Evolutionary conservation across 2,113 vertebrate genomes (phyloP), one percentile per base, ranked within the genome.

Genomic region (Zapornia atra): DNA sequence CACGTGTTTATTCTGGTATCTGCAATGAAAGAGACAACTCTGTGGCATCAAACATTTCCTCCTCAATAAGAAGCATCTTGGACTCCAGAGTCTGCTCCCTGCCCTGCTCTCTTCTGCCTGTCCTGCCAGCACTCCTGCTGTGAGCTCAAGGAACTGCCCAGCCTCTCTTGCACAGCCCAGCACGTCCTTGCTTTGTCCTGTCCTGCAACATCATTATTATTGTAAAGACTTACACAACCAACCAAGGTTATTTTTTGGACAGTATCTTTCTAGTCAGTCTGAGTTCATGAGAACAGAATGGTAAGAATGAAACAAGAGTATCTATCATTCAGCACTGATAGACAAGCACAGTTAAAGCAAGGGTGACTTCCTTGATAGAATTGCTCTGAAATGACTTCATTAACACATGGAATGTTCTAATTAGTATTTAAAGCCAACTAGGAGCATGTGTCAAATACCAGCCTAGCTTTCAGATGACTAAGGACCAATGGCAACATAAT

Each of bases 131-230:
- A 14, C 8, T 53, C 28, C 20, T 7, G 15, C 11, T 3, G 31
- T 1, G 8, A 64, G 56, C 2, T 12, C 29, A 5, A 25, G 48
- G 82, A n/a, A 14, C 29, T n/a, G 38, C 19, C 68, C 40, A 15
- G 4, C 11, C 38, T 22, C 15, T 77, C 64, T 34, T 24, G 3
- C 21, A 9, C 11, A 6, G 1, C 5, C 24, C 2, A 6, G 12
- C 2, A 12, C 26, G n/a, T 29, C 59, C 82, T 33, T n/a, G 31
- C 78, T 68, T 12, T n/a, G 28, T 16, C n/a, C 26, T 24, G 15
- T 15, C 44, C 59, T n/a, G 40, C 11, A 68, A 36, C 40, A 25
- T 54, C 20, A 29, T 28, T 54, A 16, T 19, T 15, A 11, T 19
- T 28, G n/a, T 11, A 69, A 17, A 65, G 7, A 22, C 40, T 36